Evolutionary conservation across 2,888 invertebrate genomes (phyloP).

Genomic region (Glyphotaelius pellucidus): DNA sequence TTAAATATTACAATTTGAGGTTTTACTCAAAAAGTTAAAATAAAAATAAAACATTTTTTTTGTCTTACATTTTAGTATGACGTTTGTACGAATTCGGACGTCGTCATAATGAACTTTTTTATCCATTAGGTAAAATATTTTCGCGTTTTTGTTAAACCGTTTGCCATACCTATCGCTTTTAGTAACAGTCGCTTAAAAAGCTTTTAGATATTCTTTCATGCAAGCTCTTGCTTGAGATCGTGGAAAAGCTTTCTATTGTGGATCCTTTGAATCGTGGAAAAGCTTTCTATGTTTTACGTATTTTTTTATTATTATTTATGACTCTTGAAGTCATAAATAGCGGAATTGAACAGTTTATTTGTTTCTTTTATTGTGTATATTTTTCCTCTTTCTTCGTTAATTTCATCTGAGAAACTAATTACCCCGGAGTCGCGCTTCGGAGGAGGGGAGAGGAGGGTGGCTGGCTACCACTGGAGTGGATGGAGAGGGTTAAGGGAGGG

Average conservation of each 20-base stretch:
- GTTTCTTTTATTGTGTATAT: conserved; percentile 32
- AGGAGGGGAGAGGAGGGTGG: background rate
- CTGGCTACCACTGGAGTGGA: background rate
- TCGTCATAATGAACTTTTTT: too few species aligned
- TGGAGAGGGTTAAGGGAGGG: background rate
- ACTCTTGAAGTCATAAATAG: conserved; percentile 25
- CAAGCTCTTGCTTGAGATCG: too few species aligned
- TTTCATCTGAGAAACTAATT: conserved; percentile 62
- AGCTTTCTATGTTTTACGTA: background rate
- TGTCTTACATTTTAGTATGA: too few species aligned
- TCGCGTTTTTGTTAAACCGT: background rate
- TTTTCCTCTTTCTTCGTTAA: conserved; percentile 57
- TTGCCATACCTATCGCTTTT: background rate
- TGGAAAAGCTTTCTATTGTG: background rate
- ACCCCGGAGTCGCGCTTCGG: conserved; percentile 40
- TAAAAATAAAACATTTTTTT: too few species aligned
- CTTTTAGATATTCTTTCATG: background rate
- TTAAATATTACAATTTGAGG: too few species aligned
- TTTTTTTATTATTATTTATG: conserved; percentile 10
- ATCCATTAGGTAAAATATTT: too few species aligned
- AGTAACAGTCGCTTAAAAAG: background rate
- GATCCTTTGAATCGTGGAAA: background rate
- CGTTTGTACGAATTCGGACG: too few species aligned
- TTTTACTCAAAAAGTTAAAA: too few species aligned
- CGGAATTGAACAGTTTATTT: conserved; percentile 37